A percentile compares a stretch with the other conserved stretches of the same genome.
Evolutionary conservation across 2,113 vertebrate genomes (phyloP).

Genomic region (Gobio gobio): DNA sequence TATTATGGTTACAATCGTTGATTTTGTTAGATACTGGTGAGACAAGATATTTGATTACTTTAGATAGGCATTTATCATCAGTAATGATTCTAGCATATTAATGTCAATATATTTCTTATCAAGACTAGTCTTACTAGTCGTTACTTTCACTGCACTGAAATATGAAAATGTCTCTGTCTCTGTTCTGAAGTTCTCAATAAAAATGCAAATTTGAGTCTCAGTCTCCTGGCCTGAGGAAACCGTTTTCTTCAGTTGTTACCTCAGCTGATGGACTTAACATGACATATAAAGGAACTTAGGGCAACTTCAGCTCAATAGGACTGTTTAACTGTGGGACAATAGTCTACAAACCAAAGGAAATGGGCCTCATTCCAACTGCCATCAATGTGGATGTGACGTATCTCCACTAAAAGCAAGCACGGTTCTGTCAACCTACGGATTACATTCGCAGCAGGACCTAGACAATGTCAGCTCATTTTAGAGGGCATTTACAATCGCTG

Average conservation of each 20-base stretch:
- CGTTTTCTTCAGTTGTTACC: not conserved
- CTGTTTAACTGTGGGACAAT: not conserved
- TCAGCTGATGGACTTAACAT: conserved; percentile 7
- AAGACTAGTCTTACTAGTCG: not conserved
- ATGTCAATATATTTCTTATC: not conserved
- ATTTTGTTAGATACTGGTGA: too few species aligned
- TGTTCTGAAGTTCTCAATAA: not conserved
- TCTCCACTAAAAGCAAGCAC: not conserved
- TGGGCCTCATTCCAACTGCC: not conserved
- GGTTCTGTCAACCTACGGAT: conserved; percentile 64
- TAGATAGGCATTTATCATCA: too few species aligned
- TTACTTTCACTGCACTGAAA: not conserved
- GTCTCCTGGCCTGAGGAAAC: not conserved
- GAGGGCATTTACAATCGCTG: conserved; percentile 70
- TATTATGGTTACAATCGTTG: too few species aligned
- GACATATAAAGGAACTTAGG: not conserved
- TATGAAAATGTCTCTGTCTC: not conserved
- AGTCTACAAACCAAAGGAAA: conserved; percentile 29
- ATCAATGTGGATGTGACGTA: conserved; percentile 41
- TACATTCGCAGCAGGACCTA: conserved; percentile 61
- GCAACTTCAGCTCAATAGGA: not conserved
- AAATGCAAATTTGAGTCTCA: not conserved
- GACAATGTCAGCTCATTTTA: conserved; percentile 70
- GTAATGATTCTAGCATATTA: not conserved
- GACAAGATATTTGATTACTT: too few species aligned